Conservation (phyloP, 2,797 vertebrate species). For the Spinus olivaceus region DNA sequence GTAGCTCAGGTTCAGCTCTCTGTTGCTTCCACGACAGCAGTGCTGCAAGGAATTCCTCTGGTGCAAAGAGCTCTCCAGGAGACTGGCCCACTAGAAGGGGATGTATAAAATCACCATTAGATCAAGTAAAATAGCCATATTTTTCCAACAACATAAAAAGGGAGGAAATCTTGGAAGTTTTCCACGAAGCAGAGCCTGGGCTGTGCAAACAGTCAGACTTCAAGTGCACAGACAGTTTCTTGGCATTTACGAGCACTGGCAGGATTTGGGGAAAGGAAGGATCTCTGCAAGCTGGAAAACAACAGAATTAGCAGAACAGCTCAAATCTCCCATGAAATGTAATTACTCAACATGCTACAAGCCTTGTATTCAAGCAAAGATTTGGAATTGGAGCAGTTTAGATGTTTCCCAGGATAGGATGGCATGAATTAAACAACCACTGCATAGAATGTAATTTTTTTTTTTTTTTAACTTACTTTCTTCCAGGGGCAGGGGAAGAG, state of each 20-base stretch:
- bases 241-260: constrained; percentile 29
- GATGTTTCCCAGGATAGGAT: background rate
- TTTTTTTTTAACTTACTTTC: background rate
- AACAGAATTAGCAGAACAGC: constrained; percentile 46
- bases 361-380: background rate
- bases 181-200: background rate
- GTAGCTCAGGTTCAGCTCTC: rapidly evolving
- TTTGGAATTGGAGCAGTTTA: background rate
- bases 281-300: constrained; percentile 18
- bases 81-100: background rate
- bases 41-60: background rate
- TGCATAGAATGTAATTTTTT: background rate
- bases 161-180: constrained; percentile 17
- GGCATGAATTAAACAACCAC: background rate
- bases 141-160: constrained; percentile 12
- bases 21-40: background rate
- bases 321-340: constrained; percentile 50
- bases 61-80: background rate
- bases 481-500: background rate
- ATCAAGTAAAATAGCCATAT: background rate
- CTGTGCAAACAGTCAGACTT: constrained; percentile 23
- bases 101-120: background rate
- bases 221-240: constrained; percentile 22
- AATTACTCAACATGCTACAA: constrained; percentile 23
- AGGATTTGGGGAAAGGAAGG: constrained; percentile 34